Base-by-base conservation (phyloP, 2,888 invertebrate genomes). In the Eurytoma californica region DNA sequence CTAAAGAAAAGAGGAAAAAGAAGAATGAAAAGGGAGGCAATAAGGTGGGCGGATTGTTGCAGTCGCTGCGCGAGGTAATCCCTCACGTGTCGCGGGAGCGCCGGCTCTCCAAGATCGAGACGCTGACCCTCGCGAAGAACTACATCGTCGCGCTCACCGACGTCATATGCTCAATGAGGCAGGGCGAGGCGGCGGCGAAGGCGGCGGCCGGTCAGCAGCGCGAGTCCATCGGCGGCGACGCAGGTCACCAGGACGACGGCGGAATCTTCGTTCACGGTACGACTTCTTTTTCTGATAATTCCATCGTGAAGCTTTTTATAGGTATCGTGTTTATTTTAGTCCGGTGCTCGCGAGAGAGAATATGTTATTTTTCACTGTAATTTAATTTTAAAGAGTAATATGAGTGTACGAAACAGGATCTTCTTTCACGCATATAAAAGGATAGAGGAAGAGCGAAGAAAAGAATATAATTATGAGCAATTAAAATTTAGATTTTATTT, bases 141-240 rank as follows among this genome's bases (percentile, higher is more conserved):
- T 97, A 97, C 90, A 96, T 97, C 81, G 96, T 96, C 92, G 96
- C 97, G 16, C 92, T 97, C 82, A 96, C 96, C 39, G 96, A 96
- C 90, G 95, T 96, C 82, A 95, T 97, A 85, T 95, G 96, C 89
- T 94, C 94, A 76, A 95, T 96, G 93, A 76, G 82, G 3, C 58
- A 76, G 12, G 77, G 79, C 12, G 79, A 79, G 47, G 63, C 57
- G 1, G 68, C 47, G n/a, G 51, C 39, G 9, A 77, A 79, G 47
- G 63, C 57, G 1, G 68, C 47, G n/a, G 51, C 39, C 14, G 70
- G 28, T 7, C 20, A 74, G n/a, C 57, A 73, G 3, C 80, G 72
- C 39, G 39, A 39, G 5, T 7, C 39, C 39, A 39, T 53, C 14
- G 53, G n/a, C 61, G 30, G 9, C 58, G 58, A 3, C 7, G 61